phyloP scores from a whole-genome alignment of 1,140 invertebrate species.

The Heterodera carotae region DNA sequence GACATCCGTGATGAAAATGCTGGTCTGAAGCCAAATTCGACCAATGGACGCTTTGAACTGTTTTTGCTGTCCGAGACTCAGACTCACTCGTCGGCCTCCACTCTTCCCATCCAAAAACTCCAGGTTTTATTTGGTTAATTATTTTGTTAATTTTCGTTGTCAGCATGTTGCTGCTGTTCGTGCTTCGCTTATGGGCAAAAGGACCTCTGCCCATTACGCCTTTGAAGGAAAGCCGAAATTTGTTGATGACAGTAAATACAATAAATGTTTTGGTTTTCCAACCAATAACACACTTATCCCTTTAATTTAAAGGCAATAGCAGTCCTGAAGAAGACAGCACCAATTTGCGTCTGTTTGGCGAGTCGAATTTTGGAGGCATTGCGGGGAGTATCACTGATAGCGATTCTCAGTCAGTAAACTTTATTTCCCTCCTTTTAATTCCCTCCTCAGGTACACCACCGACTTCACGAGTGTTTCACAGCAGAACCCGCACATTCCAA shows the following conservation, averaged over 20 bases:
- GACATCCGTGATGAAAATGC: constrained; percentile 35
- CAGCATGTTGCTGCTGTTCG: constrained; percentile 17
- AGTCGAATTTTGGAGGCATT: constrained; percentile 20
- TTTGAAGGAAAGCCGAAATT: neutral
- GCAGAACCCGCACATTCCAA: constrained; percentile 8
- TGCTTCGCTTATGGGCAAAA: constrained; percentile 23
- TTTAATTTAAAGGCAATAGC: neutral
- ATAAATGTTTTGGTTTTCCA: neutral
- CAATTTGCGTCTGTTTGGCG: constrained; percentile 23
- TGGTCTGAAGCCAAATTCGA: constrained; percentile 27
- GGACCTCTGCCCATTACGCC: constrained; percentile 17
- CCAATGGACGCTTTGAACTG: constrained; percentile 32
- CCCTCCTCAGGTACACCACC: constrained; percentile 37
- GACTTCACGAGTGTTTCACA: constrained; percentile 46
- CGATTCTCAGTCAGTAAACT: constrained; percentile 18
- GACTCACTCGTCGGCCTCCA: constrained; percentile 5
- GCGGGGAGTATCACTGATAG: neutral
- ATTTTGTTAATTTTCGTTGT: constrained; percentile 1
- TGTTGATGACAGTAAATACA: neutral
- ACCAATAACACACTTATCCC: neutral
- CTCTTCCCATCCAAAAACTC: constrained; percentile 9
- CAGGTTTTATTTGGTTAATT: too few species aligned
- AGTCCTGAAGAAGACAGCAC: constrained; percentile 23
- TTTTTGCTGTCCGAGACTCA: constrained; percentile 36
- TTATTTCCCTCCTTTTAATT: neutral